Base-by-base conservation (phyloP, 2,888 invertebrate species). In the Ecliptopera silaceata region DNA sequence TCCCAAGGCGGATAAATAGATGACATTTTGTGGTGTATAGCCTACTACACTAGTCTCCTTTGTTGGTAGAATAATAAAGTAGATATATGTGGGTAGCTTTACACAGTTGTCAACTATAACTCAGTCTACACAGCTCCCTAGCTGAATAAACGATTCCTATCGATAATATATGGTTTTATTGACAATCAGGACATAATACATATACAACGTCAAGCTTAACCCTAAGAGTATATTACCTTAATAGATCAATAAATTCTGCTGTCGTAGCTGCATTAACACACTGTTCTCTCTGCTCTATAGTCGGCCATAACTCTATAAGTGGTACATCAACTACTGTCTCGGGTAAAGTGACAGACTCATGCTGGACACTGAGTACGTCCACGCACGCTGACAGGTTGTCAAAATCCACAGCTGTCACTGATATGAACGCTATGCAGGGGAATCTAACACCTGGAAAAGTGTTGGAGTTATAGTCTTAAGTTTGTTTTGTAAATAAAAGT, bases 301-400 rank as follows among this genome's bases (percentile, higher is more conserved):
- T 94, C 0, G 94, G 94, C 92, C 94, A 95, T 0, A 95, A 78
- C 60, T 95, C 93, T 1, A 92, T 82, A 1, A 95, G 69, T 0
- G 93, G 93, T 0, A 92, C 86, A 32, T 93, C 94, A n/a, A 88
- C 83, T 43, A 94, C 92, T 10, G 86, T 84, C 53, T 93, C 93
- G 0, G 94, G 94, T 42, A 95, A 74, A 2, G 92, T 88, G 20
- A 94, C 92, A 0, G 93, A 80, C 63, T 93, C 94, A 69, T 94
- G 94, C 71, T 94, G 94, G 0, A 94, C 94, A 2, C 93, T 93
- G 1, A 93, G 74, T 0, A 95, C 92, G 51, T 92, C 93, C 0
- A 94, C 92, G 31, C 88, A 74, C 0, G 94, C 94, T 0, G 87
- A 80, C 1, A 94, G 74, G 18, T 90, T 86, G 42, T 88, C 80